Evolutionary conservation across 2,113 vertebrate species (phyloP).

Genomic region (Percopsis transmontana): DNA sequence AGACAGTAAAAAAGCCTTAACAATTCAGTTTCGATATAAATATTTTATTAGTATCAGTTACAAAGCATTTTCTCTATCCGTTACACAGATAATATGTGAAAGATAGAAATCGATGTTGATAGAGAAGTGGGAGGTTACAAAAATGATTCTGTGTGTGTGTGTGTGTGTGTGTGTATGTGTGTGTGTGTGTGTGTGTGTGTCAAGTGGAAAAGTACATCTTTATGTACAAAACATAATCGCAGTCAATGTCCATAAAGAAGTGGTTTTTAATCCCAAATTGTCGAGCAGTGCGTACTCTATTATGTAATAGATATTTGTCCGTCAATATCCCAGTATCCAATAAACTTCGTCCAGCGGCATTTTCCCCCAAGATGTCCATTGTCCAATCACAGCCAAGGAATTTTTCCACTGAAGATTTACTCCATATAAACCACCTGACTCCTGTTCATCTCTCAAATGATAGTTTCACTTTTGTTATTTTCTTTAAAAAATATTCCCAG

Average conservation of each 20-base stretch:
- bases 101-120: slow-evolving; percentile 56
- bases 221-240: slow-evolving; percentile 58
- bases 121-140: slow-evolving; percentile 59
- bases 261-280: slow-evolving; percentile 42
- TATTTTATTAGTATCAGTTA: slow-evolving; percentile 73
- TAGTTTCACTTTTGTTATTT: background rate
- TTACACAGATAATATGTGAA: slow-evolving; percentile 51
- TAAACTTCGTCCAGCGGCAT: background rate
- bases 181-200: slow-evolving; percentile 10
- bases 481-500: background rate
- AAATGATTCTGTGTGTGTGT: slow-evolving; percentile 41
- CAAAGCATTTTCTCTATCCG: slow-evolving; percentile 25
- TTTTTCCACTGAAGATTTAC: background rate
- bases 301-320: slow-evolving; percentile 23
- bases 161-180: slow-evolving; percentile 22
- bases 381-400: slow-evolving; percentile 3
- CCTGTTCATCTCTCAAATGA: background rate
- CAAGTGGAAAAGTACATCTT: slow-evolving; percentile 47
- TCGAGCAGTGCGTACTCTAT: slow-evolving; percentile 38
- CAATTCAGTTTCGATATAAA: slow-evolving; percentile 56
- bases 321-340: slow-evolving; percentile 29
- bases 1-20: background rate
- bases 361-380: background rate
- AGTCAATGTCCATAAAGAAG: slow-evolving; percentile 21
- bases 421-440: background rate